Conservation (phyloP, 1,140 invertebrate genomes). For the Ctenoplectra terminalis region DNA sequence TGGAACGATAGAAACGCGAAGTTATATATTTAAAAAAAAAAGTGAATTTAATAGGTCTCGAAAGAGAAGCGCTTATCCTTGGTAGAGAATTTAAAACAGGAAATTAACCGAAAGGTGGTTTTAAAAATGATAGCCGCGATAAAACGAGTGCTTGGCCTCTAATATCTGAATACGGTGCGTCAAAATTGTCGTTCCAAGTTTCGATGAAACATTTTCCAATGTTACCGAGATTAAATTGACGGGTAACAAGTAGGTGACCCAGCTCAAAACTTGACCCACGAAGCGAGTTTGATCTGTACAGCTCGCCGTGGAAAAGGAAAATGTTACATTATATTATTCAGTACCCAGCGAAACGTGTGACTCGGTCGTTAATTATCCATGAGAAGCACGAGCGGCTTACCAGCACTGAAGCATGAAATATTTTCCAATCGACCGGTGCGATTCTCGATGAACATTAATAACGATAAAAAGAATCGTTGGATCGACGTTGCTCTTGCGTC, state of each 20-base stretch:
- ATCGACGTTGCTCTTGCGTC: conserved; percentile 11
- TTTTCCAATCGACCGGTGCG: not conserved
- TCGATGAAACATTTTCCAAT: not conserved
- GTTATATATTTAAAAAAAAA: no score
- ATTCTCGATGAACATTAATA: conserved; percentile 26
- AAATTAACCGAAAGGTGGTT: not conserved
- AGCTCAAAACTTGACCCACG: not conserved
- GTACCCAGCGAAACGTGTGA: not conserved
- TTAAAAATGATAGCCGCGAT: no score
- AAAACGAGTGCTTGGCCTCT: not conserved
- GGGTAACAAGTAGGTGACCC: not conserved
- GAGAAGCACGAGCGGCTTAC: not conserved
- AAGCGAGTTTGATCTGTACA: not conserved
- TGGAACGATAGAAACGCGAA: no score
- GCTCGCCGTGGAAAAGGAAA: not conserved
- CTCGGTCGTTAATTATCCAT: conserved; percentile 7
- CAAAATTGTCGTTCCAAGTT: not conserved
- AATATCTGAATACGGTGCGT: not conserved
- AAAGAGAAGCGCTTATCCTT: no score
- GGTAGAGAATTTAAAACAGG: no score
- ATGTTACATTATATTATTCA: conserved; percentile 2
- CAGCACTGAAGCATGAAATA: conserved; percentile 1
- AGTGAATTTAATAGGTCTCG: no score
- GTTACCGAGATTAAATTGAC: not conserved
- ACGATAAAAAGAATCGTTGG: not conserved